phyloP scores from a whole-genome alignment of 2,888 invertebrate genomes.

The Archips crataeganus region DNA sequence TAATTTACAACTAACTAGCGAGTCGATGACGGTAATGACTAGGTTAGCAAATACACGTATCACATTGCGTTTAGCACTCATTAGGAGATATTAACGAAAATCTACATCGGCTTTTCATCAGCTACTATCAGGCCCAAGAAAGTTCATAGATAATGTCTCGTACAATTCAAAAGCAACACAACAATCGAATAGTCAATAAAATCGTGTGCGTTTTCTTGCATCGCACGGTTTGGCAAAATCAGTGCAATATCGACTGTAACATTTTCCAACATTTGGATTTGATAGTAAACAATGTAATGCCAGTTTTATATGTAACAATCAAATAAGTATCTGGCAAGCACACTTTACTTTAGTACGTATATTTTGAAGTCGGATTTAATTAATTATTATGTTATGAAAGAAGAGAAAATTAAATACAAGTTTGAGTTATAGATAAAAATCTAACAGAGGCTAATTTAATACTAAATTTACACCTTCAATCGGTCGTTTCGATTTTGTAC shows the following conservation, averaged over 20 bases:
- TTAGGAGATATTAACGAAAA: slow-evolving; percentile 41
- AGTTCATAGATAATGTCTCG: neutral
- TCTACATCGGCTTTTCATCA: slow-evolving; percentile 33
- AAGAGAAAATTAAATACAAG: slow-evolving; percentile 57
- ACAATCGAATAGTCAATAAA: neutral
- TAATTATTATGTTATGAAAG: slow-evolving; percentile 51
- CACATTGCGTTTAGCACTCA: slow-evolving; percentile 58
- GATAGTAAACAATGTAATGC: slow-evolving; percentile 46
- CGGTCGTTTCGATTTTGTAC: slow-evolving; percentile 55
- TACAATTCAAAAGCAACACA: neutral
- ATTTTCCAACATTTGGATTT: neutral
- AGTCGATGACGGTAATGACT: slow-evolving; percentile 63
- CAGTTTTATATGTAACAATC: slow-evolving; percentile 34
- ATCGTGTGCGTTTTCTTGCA: too few species aligned
- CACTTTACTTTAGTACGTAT: slow-evolving; percentile 56
- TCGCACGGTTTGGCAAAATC: too few species aligned
- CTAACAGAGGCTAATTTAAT: slow-evolving; percentile 54
- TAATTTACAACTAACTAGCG: slow-evolving; percentile 59
- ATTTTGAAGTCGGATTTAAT: slow-evolving; percentile 54
- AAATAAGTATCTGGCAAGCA: slow-evolving; percentile 40
- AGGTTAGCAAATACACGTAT: slow-evolving; percentile 66
- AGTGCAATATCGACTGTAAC: neutral
- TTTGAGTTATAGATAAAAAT: slow-evolving; percentile 48
- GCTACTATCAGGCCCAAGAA: slow-evolving; percentile 38
- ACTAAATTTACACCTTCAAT: slow-evolving; percentile 54